phyloP scores from a whole-genome alignment of 2,797 vertebrate species.

The Enteromius paludinosus region DNA sequence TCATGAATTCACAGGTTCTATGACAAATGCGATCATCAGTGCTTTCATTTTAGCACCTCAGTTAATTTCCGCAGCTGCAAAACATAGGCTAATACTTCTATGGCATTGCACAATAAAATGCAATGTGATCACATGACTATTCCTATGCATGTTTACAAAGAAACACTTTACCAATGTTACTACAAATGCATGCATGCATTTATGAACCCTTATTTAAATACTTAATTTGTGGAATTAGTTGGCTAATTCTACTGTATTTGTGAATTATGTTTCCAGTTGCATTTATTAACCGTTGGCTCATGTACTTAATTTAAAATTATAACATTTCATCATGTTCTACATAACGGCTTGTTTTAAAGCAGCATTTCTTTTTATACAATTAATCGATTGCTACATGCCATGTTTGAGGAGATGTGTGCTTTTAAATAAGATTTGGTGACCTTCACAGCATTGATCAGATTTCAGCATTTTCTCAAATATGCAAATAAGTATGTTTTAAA shows the following conservation, averaged over 20 bases:
- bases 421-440: neutral
- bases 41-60: neutral
- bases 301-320: neutral
- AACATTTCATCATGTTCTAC: neutral
- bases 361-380: too few relatives aligned
- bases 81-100: neutral
- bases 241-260: neutral
- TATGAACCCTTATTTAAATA: neutral
- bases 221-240: neutral
- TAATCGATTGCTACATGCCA: neutral
- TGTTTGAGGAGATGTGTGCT: neutral
- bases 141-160: neutral
- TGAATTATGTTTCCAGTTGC: neutral
- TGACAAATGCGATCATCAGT: neutral
- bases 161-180: neutral
- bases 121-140: neutral
- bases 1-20: neutral
- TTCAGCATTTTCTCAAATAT: neutral
- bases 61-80: neutral
- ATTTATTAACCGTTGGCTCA: neutral
- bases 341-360: neutral
- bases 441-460: neutral
- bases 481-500: neutral
- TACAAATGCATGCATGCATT: neutral
- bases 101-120: neutral